Evolutionary conservation across 2,797 vertebrate genomes (phyloP), one percentile per base, ranked within the genome.

Genomic region (Catharus ustulatus): DNA sequence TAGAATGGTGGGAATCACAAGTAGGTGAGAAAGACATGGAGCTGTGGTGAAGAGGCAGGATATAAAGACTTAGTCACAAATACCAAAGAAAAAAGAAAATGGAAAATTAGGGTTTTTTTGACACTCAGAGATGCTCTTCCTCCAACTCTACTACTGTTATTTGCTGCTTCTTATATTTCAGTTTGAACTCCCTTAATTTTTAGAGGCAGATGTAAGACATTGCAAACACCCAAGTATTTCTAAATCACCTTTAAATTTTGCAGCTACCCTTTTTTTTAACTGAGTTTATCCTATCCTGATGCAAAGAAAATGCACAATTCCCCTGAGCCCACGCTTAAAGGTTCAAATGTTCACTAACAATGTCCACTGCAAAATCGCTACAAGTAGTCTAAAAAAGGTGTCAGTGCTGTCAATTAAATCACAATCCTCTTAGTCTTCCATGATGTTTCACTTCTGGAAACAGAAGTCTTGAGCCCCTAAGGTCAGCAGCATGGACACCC

Each of bases 371-470:
- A 84, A 90, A 93, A 80, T n/a, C 0, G 0, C 66, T 58, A 42
- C 55, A 52, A 64, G 10, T 23, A 62, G 45, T 69, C 38, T 86
- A 73, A 90, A 87, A 80, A 76, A 55, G 21, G 42, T 84, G 38
- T 38, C 69, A 75, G 43, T 49, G 34, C 74, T 85, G 78, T 76
- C 61, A 87, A 36, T 67, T 88, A 76, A 80, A 82, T 42, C 49
- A n/a, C 80, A 90, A 90, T 81, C 85, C 59, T 84, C 86, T 90
- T 87, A 95, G 69, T 58, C 77, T 87, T 80, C 51, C 32, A 58
- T 51, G 64, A 73, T 61, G 61, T 55, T 90, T 95, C 71, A 66
- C 62, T 84, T 86, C 55, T 74, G 59, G 73, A 64, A 93, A 83
- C 72, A 78, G 57, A 71, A 94, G 21, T 1, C 22, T 73, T 82